These are phyloP conservation scores for Drosophila paucipuncta DNA, from an alignment of 2,888 invertebrate species.

Conservation along the genomic window DNA sequence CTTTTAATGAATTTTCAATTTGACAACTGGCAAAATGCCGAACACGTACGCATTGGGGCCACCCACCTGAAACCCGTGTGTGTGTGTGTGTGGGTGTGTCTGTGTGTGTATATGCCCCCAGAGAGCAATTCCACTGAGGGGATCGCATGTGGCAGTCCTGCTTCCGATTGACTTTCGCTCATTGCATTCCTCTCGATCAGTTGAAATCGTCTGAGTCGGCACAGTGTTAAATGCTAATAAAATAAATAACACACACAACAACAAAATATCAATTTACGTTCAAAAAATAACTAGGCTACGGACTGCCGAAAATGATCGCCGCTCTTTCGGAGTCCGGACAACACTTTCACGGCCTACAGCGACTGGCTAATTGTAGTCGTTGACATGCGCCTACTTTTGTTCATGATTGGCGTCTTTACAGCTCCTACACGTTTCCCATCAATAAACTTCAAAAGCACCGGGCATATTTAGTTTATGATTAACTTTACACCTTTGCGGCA, in stretches of 20 bases:
- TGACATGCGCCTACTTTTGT: slow-evolving; percentile 74
- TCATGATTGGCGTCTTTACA: slow-evolving; percentile 41
- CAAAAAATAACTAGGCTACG: slow-evolving; percentile 61
- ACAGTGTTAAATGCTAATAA: slow-evolving; percentile 79
- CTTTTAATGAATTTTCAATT: slow-evolving; percentile 84
- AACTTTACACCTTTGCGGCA: neutral
- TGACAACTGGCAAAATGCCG: slow-evolving; percentile 75
- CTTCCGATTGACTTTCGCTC: slow-evolving; percentile 64
- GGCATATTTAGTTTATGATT: slow-evolving; percentile 2
- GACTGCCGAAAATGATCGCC: slow-evolving; percentile 32
- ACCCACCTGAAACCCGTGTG: slow-evolving; percentile 57
- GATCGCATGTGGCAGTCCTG: slow-evolving; percentile 48
- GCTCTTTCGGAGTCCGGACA: slow-evolving; percentile 45
- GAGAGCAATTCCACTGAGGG: slow-evolving; percentile 23
- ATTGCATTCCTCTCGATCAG: slow-evolving; percentile 51
- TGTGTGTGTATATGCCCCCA: neutral
- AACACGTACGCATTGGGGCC: slow-evolving; percentile 61
- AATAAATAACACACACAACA: slow-evolving; percentile 76
- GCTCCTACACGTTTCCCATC: slow-evolving; percentile 64
- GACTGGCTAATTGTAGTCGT: slow-evolving; percentile 81
- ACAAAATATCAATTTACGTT: slow-evolving; percentile 71
- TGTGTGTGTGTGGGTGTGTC: neutral
- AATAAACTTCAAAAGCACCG: neutral
- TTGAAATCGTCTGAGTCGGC: slow-evolving; percentile 3
- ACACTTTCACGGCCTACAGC: slow-evolving; percentile 84